Evolutionary conservation across 2,888 invertebrate species (phyloP), one percentile per base, ranked within the genome.

Genomic region (Oxytorus armatus): DNA sequence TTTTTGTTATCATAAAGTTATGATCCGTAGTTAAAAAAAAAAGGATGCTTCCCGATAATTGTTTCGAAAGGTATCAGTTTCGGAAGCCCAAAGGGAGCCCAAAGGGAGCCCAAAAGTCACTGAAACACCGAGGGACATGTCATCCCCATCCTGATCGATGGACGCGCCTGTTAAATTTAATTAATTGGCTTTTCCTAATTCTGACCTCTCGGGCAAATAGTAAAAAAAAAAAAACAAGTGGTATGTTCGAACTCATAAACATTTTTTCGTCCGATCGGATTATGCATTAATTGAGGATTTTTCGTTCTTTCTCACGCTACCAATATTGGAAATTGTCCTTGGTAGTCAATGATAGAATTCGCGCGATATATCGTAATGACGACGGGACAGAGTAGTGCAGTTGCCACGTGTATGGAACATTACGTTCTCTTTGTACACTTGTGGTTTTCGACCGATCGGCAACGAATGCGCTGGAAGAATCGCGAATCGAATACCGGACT

Each of bases 281-380:
- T 11, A n/a, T 7, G 11, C 65, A 33, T 2, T 42, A 33, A 57
- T 8, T 47, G 25, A n/a, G 14, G 29, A 25, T 25, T 44, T 18
- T 23, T 21, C 23, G 7, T 14, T 7, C 10, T 51, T 76, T 76
- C 76, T 18, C 79, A 72, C 76, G 79, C 25, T 72, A 21, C 79
- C 25, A 36, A 72, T 66, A 73, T 61, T 66, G 76, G 47, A 25
- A 59, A 29, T 55, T 55, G 33, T 69, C 69, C 76, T 61, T 42
- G 29, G 21, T 16, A 11, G 16, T 21, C 25, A 25, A 53, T 11
- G 16, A 42, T 33, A 14, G 2, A 10, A 61, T 29, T 69, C 8
- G 18, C 16, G 25, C 44, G 51, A 53, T 10, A 39, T n/a, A 11
- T 39, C 11, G n/a, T 10, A 39, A 1, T 11, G 10, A 5, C 3